Conservation (phyloP, 2,113 vertebrate genomes). For the Oryctolagus cuniculus region DNA sequence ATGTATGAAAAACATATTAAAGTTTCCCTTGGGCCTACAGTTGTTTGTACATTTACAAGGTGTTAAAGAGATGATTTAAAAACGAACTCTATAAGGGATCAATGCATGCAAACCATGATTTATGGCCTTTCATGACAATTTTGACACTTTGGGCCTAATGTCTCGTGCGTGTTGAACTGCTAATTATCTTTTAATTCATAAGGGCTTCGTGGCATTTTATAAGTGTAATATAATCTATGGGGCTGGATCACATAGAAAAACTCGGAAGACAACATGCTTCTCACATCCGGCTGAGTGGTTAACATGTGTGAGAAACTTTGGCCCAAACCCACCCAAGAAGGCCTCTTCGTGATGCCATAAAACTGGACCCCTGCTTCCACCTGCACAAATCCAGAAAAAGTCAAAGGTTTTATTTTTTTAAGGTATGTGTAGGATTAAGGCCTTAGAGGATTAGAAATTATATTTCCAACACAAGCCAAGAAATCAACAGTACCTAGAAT, state of each 20-base stretch:
- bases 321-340: conserved; percentile 74
- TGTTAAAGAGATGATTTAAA: conserved; percentile 92
- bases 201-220: conserved; percentile 90
- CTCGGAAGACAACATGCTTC: conserved; percentile 82
- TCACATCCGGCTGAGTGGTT: conserved; percentile 81
- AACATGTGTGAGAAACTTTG: conserved; percentile 86
- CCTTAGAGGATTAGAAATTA: background rate
- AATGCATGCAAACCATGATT: conserved; percentile 92
- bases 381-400: background rate
- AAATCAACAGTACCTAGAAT: background rate
- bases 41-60: conserved; percentile 92
- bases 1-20: conserved; percentile 96
- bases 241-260: conserved; percentile 87
- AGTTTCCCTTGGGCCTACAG: conserved; percentile 89
- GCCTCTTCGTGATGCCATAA: background rate
- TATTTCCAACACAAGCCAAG: background rate
- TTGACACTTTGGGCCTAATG: conserved; percentile 92
- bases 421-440: background rate
- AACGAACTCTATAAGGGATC: conserved; percentile 90
- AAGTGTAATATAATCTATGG: conserved; percentile 89
- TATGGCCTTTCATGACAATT: conserved; percentile 94
- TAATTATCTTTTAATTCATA: conserved; percentile 96
- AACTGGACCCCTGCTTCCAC: background rate
- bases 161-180: conserved; percentile 91
- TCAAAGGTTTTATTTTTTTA: background rate